Base-by-base conservation (phyloP, 2,888 invertebrate genomes). In the Pediacus dermestoides region DNA sequence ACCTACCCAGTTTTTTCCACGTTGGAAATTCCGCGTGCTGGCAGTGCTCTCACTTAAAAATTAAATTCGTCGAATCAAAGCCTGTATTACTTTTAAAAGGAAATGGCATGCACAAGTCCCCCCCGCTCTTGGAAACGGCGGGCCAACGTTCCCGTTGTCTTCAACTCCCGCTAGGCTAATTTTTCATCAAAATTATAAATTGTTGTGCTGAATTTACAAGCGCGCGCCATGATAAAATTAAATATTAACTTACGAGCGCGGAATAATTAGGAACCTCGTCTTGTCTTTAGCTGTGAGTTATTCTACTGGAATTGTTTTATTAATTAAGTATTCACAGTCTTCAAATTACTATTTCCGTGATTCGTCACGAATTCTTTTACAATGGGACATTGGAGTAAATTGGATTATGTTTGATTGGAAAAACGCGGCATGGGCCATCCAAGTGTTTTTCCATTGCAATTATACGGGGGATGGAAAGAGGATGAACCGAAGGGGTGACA, bases 161-260 rank as follows among this genome's bases (percentile, higher is more conserved):
- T 16, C 32, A 44, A 50, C 46, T 53, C 57, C 55, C 56, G 36
- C 41, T 46, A 46, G 57, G 46, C 54, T 59, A 60, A 62, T 60
- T 61, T 62, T 60, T 62, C 62, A 61, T 61, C 56, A 54, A 57
- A 61, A 60, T 60, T 58, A 61, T 61, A 61, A 61, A 61, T 60
- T 61, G 59, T 60, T 57, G 53, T 56, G 51, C 59, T 50, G 57
- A 58, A 60, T 60, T 59, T 58, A 60, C 52, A 55, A n/a, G 52
- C 47, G 53, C 31, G 53, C 54, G 48, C 55, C 58, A 51, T 50
- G 60, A 61, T 61, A 60, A 61, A 61, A 60, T 61, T 61, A 60
- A 61, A 61, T 61, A 61, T 58, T 61, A 61, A 61, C 60, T 61
- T 60, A 60, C 60, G 60, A 58, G 58, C 54, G 57, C 56, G 50